Conservation (phyloP, 2,797 vertebrate species). For the Pipistrellus pipistrellus region DNA sequence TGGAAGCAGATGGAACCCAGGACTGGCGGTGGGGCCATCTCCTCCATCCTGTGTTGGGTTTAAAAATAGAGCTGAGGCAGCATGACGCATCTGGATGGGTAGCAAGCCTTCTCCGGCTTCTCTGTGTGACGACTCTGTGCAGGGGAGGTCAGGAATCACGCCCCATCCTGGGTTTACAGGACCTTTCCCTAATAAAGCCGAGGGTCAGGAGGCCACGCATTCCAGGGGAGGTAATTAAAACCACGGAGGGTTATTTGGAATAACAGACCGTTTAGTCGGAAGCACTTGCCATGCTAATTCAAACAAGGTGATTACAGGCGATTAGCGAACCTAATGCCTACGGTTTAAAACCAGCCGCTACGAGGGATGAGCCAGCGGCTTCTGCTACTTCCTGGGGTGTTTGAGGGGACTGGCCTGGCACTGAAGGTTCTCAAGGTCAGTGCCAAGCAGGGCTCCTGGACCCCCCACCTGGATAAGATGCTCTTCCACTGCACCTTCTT, state of each 20-base stretch:
- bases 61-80: conserved; percentile 63
- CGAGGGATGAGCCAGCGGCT: conserved; percentile 30
- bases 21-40: background rate
- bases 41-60: conserved; percentile 30
- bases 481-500: background rate
- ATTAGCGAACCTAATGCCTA: conserved; percentile 80
- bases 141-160: conserved; percentile 62
- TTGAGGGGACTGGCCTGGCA: background rate
- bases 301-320: conserved; percentile 85
- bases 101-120: conserved; percentile 23
- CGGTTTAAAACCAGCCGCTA: conserved; percentile 12
- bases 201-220: conserved; percentile 72
- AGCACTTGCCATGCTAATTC: conserved; percentile 85
- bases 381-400: conserved; percentile 39
- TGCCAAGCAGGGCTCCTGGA: background rate
- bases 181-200: conserved; percentile 76
- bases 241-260: conserved; percentile 82
- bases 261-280: conserved; percentile 83
- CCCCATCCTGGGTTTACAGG: conserved; percentile 70
- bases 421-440: conserved; percentile 30
- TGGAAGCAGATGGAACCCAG: background rate
- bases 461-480: background rate
- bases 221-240: conserved; percentile 84
- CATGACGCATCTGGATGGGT: fast-evolving
- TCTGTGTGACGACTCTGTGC: background rate